Evolutionary conservation across 1,140 invertebrate genomes (phyloP), one percentile per base, ranked within the genome.

Genomic region (Conus betulinus): DNA sequence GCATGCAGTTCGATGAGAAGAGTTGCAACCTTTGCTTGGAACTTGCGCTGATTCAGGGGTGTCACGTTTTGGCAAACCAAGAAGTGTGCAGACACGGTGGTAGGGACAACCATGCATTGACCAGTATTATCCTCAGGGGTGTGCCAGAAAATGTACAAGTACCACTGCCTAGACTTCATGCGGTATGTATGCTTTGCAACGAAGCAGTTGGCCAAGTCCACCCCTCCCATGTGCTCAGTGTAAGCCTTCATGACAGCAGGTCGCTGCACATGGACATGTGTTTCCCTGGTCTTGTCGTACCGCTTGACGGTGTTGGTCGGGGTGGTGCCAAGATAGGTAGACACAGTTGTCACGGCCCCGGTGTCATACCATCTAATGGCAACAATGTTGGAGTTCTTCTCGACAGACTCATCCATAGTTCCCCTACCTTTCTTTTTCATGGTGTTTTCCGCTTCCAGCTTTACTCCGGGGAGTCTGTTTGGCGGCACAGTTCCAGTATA

Each of bases 401-500:
- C 78, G 25, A 81, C 78, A n/a, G 13, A 51, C 10, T 10, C 10
- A 25, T 81, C 78, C 78, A 81, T 81, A 53, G 83, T 15, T 13
- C 83, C 83, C 13, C 83, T 51, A 15, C 53, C 39, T 27, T 39
- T 55, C 25, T 84, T 82, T 52, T 25, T 51, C 15, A 15, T 15
- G 10, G 17, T 76, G 8, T 57, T 82, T 15, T 84, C 87, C 53
- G 17, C 23, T 13, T 83, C 23, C 53, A 84, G 55, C 8, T 84
- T 23, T 7, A n/a, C 53, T 57, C 60, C 87, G 20, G 15, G 51
- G 7, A 84, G 23, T 63, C 81, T n/a, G 81, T 88, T 84, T 11
- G 39, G 13, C 39, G 74, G 52, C 23, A 82, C 78, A 11, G 85
- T 88, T 23, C 88, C 88, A 88, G 39, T 53, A 84, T 88, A 88